Percentiles rank a stretch among this genome's conserved stretches.
Conservation (phyloP, 2,888 invertebrate genomes). For the Eilema caniola region DNA sequence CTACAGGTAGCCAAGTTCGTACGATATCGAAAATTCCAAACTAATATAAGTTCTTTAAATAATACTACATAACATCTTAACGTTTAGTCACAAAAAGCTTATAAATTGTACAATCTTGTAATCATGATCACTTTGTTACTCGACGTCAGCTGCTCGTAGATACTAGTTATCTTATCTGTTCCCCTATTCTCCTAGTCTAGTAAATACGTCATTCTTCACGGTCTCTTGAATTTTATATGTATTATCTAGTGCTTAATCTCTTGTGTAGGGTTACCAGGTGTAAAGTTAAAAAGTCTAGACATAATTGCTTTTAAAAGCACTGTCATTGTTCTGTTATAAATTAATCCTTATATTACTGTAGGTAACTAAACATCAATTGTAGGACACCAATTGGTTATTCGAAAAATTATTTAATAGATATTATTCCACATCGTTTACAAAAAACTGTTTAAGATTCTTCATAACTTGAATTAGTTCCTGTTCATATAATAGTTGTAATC, state of each 20-base stretch:
- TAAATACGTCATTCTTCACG: slow-evolving; percentile 21
- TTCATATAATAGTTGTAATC: not conserved
- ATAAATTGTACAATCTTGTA: not conserved
- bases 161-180: slow-evolving; percentile 14
- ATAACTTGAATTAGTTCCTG: too few species aligned
- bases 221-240: slow-evolving; percentile 20
- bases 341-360: too few species aligned
- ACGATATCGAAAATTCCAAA: not conserved
- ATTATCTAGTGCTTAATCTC: slow-evolving; percentile 12
- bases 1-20: not conserved
- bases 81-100: not conserved
- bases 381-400: too few species aligned
- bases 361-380: too few species aligned
- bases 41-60: not conserved
- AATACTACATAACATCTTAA: not conserved
- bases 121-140: not conserved
- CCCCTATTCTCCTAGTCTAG: slow-evolving; percentile 4
- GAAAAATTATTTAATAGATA: too few species aligned
- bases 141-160: not conserved
- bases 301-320: not conserved
- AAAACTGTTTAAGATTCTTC: too few species aligned
- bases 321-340: too few species aligned
- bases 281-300: slow-evolving; percentile 1
- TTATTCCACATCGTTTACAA: too few species aligned
- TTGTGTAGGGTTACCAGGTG: slow-evolving; percentile 1